These are phyloP conservation scores for Anthophora plumipes DNA, from an alignment of 2,888 invertebrate species.

Conservation along the genomic window DNA sequence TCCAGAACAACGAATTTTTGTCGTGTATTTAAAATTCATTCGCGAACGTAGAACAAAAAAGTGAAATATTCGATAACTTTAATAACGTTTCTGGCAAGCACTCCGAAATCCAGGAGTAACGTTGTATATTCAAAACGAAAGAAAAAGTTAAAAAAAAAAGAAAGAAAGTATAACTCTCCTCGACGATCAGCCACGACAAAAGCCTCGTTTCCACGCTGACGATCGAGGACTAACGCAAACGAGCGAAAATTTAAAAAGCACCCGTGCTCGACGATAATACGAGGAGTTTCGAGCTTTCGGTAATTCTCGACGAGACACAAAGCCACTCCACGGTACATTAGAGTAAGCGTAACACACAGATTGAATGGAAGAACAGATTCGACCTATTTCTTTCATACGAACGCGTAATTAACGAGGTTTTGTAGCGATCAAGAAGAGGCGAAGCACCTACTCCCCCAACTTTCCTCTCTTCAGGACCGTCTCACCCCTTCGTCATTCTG, in stretches of 20 bases:
- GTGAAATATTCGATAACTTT: too few relatives aligned
- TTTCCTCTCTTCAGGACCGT: too few relatives aligned
- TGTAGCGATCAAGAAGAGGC: conserved; percentile 55
- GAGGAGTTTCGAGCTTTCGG: not conserved
- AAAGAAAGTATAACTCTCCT: too few relatives aligned
- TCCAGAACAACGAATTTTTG: too few relatives aligned
- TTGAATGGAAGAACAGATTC: conserved; percentile 26
- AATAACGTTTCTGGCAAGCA: too few relatives aligned
- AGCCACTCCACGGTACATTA: not conserved
- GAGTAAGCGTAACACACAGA: not conserved
- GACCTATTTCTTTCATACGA: conserved; percentile 51
- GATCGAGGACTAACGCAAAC: not conserved
- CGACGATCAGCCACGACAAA: not conserved
- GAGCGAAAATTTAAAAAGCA: not conserved
- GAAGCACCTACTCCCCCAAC: conserved; percentile 14
- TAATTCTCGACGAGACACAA: conserved; percentile 11
- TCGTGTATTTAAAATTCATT: too few relatives aligned
- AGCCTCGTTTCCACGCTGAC: not conserved
- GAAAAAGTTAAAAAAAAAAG: too few relatives aligned
- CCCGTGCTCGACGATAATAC: too few relatives aligned
- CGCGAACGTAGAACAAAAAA: too few relatives aligned
- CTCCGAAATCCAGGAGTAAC: too few relatives aligned
- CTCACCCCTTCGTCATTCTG: not conserved
- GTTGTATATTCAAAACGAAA: not conserved
- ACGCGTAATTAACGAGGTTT: conserved; percentile 63